Conservation (phyloP, 2,797 vertebrate genomes). For the Poecilia wingei region DNA sequence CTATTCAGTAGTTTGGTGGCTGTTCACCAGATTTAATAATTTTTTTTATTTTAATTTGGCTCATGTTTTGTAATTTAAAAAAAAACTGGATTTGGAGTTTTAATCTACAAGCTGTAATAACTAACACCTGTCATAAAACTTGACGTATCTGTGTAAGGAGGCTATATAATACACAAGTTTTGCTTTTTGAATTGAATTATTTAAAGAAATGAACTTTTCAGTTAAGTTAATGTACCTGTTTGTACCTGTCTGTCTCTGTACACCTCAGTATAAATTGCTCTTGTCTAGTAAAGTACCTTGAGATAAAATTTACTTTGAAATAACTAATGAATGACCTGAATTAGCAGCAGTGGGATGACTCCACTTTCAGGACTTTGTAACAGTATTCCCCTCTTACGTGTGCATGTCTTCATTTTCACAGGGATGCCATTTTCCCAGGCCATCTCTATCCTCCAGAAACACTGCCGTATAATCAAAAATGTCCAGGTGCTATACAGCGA, state of each 20-base stretch:
- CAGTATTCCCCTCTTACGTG: not conserved
- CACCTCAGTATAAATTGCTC: not conserved
- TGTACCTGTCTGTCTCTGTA: not conserved
- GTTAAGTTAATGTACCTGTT: not conserved
- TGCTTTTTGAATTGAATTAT: not conserved
- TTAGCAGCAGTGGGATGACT: not conserved
- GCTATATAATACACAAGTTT: not conserved
- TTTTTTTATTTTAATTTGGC: not conserved
- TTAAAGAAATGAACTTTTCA: not conserved
- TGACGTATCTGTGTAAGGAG: not conserved
- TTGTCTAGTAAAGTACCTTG: not conserved
- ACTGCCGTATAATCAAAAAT: slow-evolving; percentile 97
- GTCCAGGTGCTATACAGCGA: slow-evolving; percentile 99
- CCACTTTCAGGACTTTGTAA: not conserved
- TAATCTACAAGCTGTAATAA: not conserved
- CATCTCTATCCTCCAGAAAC: slow-evolving; percentile 97
- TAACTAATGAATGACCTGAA: not conserved
- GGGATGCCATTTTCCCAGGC: slow-evolving; percentile 99
- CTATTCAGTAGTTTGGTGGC: not conserved
- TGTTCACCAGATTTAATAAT: not conserved
- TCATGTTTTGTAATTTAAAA: not conserved
- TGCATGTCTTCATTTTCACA: slow-evolving; percentile 59
- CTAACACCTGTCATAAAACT: not conserved
- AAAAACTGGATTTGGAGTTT: not conserved
- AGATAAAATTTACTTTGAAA: not conserved